phyloP scores from a whole-genome alignment of 1,140 invertebrate genomes.

The Neotoxoptera formosana region DNA sequence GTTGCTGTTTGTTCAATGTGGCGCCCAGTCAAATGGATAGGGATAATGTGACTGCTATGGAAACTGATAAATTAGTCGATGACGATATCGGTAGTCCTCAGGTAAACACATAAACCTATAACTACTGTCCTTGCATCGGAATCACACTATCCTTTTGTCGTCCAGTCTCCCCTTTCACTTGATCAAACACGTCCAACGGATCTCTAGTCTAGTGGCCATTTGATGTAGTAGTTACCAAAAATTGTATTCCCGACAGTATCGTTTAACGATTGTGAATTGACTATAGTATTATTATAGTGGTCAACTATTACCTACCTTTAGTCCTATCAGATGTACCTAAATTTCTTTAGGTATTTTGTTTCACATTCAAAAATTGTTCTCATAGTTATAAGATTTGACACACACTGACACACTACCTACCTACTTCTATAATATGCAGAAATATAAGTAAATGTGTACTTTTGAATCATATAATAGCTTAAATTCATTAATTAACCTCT shows the following conservation, averaged over 20 bases:
- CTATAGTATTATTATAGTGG: background rate
- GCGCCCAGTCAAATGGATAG: conserved; percentile 57
- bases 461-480: background rate
- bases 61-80: conserved; percentile 72
- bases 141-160: background rate
- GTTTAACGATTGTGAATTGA: background rate
- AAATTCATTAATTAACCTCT: background rate
- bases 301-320: background rate
- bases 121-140: background rate
- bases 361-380: background rate
- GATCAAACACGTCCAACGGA: background rate
- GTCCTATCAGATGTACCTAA: background rate
- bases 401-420: background rate
- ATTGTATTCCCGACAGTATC: background rate
- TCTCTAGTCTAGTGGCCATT: background rate
- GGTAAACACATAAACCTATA: conserved; percentile 64
- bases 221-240: background rate
- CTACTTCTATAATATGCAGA: background rate
- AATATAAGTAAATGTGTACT: background rate
- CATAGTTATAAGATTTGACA: background rate
- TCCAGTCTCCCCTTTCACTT: background rate
- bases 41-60: conserved; percentile 71
- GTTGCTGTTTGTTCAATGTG: conserved; percentile 29
- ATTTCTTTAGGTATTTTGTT: background rate
- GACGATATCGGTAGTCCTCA: conserved; percentile 69